Conservation (phyloP, 2,797 vertebrate genomes). For the Tauraco hartlaubi region DNA sequence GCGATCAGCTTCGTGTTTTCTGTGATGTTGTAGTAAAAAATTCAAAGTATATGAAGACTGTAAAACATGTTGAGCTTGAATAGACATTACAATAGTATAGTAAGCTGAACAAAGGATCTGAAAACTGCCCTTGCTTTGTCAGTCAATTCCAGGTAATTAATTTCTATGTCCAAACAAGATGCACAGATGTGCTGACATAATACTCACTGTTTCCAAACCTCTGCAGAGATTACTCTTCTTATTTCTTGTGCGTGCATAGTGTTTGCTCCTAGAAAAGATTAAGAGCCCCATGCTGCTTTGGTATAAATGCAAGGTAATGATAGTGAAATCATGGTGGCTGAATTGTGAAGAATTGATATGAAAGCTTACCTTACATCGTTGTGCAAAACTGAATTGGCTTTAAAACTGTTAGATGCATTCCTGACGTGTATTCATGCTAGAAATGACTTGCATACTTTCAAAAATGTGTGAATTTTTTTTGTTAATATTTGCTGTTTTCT, state of each 20-base stretch:
- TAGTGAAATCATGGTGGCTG: background rate
- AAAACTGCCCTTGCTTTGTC: slow-evolving; percentile 44
- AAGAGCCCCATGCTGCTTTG: background rate
- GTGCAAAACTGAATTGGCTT: background rate
- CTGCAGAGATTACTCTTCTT: slow-evolving; percentile 51
- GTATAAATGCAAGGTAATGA: background rate
- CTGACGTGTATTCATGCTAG: accelerated
- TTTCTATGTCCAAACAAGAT: slow-evolving; percentile 61
- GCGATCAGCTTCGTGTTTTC: background rate
- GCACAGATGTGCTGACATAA: slow-evolving; percentile 55
- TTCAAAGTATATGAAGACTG: background rate
- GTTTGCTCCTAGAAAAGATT: slow-evolving; percentile 5
- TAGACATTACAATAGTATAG: slow-evolving; percentile 3
- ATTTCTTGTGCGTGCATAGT: background rate
- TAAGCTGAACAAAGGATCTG: slow-evolving; percentile 10
- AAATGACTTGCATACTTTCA: background rate
- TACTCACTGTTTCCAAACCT: slow-evolving; percentile 42
- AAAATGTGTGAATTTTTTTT: background rate
- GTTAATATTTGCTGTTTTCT: background rate
- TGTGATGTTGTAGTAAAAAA: slow-evolving; percentile 33
- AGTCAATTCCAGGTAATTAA: slow-evolving; percentile 62
- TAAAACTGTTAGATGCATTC: background rate
- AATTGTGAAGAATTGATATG: background rate
- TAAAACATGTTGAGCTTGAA: background rate
- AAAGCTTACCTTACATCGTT: background rate